A percentile compares a stretch with the other conserved stretches of the same genome.
Conservation (phyloP, 1,140 invertebrate genomes). For the Asbolus verrucosus region DNA sequence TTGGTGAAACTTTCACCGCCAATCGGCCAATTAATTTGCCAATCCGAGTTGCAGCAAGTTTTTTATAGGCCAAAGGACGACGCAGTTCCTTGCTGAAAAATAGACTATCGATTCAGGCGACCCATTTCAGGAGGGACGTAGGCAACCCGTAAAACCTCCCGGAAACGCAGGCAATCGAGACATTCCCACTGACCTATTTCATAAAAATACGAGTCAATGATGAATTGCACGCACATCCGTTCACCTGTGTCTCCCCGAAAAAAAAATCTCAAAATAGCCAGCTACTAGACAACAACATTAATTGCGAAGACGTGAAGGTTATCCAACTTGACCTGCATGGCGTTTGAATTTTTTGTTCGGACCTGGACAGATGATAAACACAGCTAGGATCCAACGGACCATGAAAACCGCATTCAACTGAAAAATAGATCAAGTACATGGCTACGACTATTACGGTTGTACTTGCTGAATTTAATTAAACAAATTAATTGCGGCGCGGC, state of each 20-base stretch:
- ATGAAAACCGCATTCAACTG: constrained; percentile 46
- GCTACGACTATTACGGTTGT: constrained; percentile 21
- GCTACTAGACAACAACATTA: constrained; percentile 18
- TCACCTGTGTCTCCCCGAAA: constrained; percentile 8
- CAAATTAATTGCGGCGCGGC: constrained; percentile 37
- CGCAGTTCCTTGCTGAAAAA: too few relatives aligned
- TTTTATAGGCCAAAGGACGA: not conserved
- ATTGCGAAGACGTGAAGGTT: constrained; percentile 17
- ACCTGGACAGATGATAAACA: constrained; percentile 31
- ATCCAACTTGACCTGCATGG: constrained; percentile 34
- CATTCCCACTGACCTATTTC: constrained; percentile 15
- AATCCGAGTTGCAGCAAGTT: not conserved
- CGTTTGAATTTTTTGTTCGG: constrained; percentile 24
- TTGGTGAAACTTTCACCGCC: too few relatives aligned
- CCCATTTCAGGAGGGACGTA: not conserved
- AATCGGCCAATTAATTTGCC: too few relatives aligned
- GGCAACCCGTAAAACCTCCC: constrained; percentile 37
- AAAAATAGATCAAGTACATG: constrained; percentile 48
- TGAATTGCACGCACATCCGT: constrained; percentile 7
- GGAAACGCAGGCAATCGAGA: constrained; percentile 27
- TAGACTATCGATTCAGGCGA: not conserved
- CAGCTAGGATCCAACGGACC: constrained; percentile 28
- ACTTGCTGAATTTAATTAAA: constrained; percentile 36
- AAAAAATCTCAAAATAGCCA: constrained; percentile 8
- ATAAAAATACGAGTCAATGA: not conserved